phyloP scores from a whole-genome alignment of 2,888 invertebrate genomes.

The Pelosia muscerda region DNA sequence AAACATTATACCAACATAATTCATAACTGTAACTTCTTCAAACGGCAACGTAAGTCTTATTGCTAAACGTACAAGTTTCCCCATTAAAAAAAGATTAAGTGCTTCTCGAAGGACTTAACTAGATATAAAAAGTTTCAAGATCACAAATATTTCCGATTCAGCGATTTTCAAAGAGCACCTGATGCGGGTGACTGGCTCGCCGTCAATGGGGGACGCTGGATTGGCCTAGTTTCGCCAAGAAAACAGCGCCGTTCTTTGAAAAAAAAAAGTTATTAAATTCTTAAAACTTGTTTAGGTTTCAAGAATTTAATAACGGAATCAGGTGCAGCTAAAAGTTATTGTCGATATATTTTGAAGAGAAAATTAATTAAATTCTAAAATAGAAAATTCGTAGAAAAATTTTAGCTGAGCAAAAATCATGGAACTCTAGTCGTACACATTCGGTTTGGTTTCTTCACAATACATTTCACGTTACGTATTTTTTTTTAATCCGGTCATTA shows the following conservation, averaged over 20 bases:
- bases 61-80: not conserved
- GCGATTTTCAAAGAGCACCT: conserved; percentile 8
- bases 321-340: not conserved
- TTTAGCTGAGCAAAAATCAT: too few relatives aligned
- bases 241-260: not conserved
- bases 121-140: not conserved
- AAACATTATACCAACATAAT: not conserved
- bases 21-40: not conserved
- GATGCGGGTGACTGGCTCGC: conserved; percentile 3
- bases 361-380: too few relatives aligned
- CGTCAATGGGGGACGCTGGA: not conserved
- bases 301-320: too few relatives aligned
- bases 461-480: too few relatives aligned
- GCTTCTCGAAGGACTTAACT: not conserved
- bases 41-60: not conserved
- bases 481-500: too few relatives aligned
- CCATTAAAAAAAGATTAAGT: not conserved
- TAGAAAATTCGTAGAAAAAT: too few relatives aligned
- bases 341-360: too few relatives aligned
- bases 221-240: conserved; percentile 17
- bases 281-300: not conserved
- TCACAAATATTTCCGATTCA: conserved; percentile 12
- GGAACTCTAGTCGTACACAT: too few relatives aligned
- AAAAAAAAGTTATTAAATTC: not conserved
- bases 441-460: too few relatives aligned